A percentile compares a stretch with the other conserved stretches of the same genome.
phyloP scores from a whole-genome alignment of 1,140 invertebrate genomes.

The Batillaria attramentaria region DNA sequence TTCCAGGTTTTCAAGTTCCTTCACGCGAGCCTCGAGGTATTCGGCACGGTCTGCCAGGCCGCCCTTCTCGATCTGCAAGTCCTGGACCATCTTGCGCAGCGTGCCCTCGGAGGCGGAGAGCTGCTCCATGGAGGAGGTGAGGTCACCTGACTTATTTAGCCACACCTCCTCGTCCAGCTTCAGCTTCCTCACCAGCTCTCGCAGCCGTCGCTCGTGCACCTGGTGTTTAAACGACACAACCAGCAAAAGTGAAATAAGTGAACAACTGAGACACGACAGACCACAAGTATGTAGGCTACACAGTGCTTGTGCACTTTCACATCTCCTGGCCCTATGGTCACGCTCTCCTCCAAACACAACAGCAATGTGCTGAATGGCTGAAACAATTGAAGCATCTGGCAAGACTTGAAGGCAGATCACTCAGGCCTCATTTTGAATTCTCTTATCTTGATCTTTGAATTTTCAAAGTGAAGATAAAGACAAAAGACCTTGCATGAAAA shows the following conservation, averaged over 20 bases:
- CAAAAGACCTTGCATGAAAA: too few relatives aligned
- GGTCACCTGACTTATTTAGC: conserved; percentile 58
- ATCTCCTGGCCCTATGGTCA: too few relatives aligned
- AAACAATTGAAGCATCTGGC: too few relatives aligned
- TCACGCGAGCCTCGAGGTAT: conserved; percentile 56
- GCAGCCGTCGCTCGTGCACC: conserved; percentile 59
- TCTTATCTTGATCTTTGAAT: too few relatives aligned
- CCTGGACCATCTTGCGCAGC: conserved; percentile 57
- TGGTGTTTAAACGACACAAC: conserved; percentile 40
- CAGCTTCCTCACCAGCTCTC: conserved; percentile 59
- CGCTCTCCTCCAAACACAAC: too few relatives aligned
- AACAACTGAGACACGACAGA: not conserved
- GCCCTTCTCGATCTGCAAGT: conserved; percentile 59
- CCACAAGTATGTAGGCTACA: too few relatives aligned
- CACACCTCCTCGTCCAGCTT: conserved; percentile 63
- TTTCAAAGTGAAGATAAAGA: too few relatives aligned
- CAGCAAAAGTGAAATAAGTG: not conserved
- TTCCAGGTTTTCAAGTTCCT: conserved; percentile 63
- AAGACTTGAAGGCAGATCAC: too few relatives aligned
- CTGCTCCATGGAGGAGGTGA: conserved; percentile 60
- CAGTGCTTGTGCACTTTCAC: too few relatives aligned
- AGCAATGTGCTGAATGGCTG: too few relatives aligned
- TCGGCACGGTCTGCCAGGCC: conserved; percentile 56
- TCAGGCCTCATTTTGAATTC: too few relatives aligned
- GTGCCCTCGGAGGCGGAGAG: conserved; percentile 56